Evolutionary conservation across 2,888 invertebrate genomes (phyloP), one percentile per base, ranked within the genome.

Genomic region (Hydroisotoma schaefferi): DNA sequence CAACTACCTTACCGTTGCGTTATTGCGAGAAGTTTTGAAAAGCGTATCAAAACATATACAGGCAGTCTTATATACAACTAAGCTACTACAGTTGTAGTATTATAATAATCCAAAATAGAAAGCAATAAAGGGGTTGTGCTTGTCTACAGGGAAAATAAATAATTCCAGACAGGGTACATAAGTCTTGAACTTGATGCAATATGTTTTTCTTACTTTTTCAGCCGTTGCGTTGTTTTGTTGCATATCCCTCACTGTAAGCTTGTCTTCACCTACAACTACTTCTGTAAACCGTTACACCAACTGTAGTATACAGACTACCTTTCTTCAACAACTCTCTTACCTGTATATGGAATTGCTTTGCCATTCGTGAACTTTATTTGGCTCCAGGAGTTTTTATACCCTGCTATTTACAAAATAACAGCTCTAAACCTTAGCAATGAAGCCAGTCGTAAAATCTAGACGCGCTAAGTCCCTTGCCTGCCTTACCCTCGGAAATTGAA

Each of bases 61-160:
- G n/a, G n/a, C n/a, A n/a, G n/a, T n/a, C n/a, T n/a, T n/a, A n/a
- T n/a, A n/a, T n/a, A n/a, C n/a, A n/a, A n/a, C n/a, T n/a, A n/a
- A n/a, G n/a, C n/a, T n/a, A n/a, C n/a, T n/a, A n/a, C n/a, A n/a
- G n/a, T n/a, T n/a, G n/a, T n/a, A n/a, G n/a, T n/a, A n/a, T n/a
- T n/a, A n/a, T n/a, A n/a, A n/a, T n/a, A n/a, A n/a, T n/a, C n/a
- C n/a, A 10, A 8, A 15, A 46, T 23, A 23, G 23, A 10, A 5
- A 46, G 22, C 12, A 5, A 23, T 4, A 25, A 46, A 46, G 46
- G 25, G 46, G 46, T 8, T 46, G 46, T 3, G 46, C 22, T 25
- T 23, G 46, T 46, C 46, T 46, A 23, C 6, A 46, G 46, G 46
- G 46, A 46, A 46, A 46, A 46, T 46, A 46, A 46, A 46, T 46